Evolutionary conservation across 2,113 vertebrate species (phyloP), one percentile per base, ranked within the genome.

Genomic region (Perca fluviatilis): DNA sequence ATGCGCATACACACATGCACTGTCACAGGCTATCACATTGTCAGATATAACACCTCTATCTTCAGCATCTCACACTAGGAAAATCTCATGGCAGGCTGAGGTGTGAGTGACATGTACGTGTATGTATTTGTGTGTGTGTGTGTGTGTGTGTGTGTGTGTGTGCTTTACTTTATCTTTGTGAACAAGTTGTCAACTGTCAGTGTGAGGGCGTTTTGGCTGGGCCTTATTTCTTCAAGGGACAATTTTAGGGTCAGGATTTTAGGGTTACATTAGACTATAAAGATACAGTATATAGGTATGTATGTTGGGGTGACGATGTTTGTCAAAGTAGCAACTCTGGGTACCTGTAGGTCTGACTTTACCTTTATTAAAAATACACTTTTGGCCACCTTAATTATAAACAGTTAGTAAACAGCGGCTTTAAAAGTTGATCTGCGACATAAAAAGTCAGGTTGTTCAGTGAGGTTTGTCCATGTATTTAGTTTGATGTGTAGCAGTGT

Each of bases 31-130:
- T 88, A 86, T 85, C 86, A 85, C 79, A 74, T 74, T 50, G 56
- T 88, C 82, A 83, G 63, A 89, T 57, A 87, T 86, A 85, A 79
- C 90, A 90, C 86, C 77, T 90, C 84, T 93, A 91, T 94, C 89
- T 89, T 88, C 82, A 90, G 87, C 73, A 83, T 82, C 84, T 88
- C 53, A 18, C 68, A 74, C 76, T 11, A 56, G 58, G 74, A 83
- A 89, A 69, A 72, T 77, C 82, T 90, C 58, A 68, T 84, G 77
- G 82, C 82, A 80, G 62, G 69, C 80, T 47, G 61, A 85, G 84
- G 91, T 87, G 77, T 57, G 66, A 72, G 54, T 56, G 80, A 86
- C 77, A 64, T 63, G 46, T 73, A 49, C 74, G 19, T 15, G 30
- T 30, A 5, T 57, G 8, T 57, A 5, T 21, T 7, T 56, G 36